phyloP scores from a whole-genome alignment of 2,113 vertebrate species.

The Malurus alboscapulatus region DNA sequence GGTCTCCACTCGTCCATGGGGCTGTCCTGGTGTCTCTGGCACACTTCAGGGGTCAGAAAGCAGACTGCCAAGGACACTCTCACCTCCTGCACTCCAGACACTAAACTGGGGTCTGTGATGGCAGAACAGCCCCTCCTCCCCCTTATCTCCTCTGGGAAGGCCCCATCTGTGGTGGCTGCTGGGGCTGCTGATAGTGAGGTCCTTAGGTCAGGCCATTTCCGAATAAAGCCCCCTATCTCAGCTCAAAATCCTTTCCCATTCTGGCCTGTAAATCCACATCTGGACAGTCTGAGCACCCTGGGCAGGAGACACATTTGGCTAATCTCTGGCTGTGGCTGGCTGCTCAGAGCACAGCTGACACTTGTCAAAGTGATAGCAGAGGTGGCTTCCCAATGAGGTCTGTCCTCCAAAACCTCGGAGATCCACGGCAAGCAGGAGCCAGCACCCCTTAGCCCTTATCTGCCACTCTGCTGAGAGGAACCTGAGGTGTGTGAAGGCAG shows the following conservation, averaged over 20 bases:
- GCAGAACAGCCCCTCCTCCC: not conserved
- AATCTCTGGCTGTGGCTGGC: slow-evolving; percentile 64
- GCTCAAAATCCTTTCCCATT: slow-evolving; percentile 38
- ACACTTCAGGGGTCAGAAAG: not conserved
- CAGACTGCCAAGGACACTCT: not conserved
- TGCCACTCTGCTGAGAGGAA: slow-evolving; percentile 43
- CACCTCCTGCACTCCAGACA: not conserved
- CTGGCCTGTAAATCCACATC: not conserved
- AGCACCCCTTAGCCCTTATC: slow-evolving; percentile 54
- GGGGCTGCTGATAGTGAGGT: not conserved
- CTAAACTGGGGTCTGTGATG: not conserved
- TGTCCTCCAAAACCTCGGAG: slow-evolving; percentile 17
- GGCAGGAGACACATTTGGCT: slow-evolving; percentile 51
- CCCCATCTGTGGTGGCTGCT: not conserved
- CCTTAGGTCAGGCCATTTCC: slow-evolving; percentile 11
- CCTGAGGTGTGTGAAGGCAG: slow-evolving; percentile 64
- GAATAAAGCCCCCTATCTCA: slow-evolving; percentile 18
- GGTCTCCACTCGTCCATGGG: not conserved
- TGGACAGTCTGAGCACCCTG: not conserved
- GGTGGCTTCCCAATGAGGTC: slow-evolving; percentile 66
- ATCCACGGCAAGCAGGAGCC: slow-evolving; percentile 50
- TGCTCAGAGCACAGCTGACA: slow-evolving; percentile 69
- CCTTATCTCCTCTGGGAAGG: not conserved
- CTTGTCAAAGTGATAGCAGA: slow-evolving; percentile 71
- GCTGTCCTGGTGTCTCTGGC: not conserved